Conservation (phyloP, 2,113 vertebrate genomes). For the Tonatia bakeri region DNA sequence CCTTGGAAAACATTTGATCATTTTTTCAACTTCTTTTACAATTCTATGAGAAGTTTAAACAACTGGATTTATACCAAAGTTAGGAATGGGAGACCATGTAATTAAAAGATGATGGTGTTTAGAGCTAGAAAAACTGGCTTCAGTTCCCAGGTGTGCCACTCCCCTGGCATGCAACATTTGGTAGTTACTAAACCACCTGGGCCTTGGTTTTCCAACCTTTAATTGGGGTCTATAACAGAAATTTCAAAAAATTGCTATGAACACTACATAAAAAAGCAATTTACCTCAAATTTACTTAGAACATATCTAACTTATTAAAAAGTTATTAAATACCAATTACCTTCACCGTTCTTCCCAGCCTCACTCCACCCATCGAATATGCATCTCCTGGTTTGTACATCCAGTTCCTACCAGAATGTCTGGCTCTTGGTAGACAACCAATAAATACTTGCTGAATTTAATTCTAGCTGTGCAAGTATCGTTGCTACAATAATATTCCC, state of each 20-base stretch:
- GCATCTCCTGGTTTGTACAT: neutral
- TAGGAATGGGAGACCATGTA: neutral
- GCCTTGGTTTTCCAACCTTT: neutral
- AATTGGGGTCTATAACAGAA: neutral
- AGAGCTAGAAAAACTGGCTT: neutral
- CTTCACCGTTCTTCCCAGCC: neutral
- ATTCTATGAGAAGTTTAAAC: neutral
- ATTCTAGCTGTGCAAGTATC: neutral
- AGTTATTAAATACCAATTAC: neutral
- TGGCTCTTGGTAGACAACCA: neutral
- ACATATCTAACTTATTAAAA: neutral
- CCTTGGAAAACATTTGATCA: neutral
- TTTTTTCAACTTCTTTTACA: neutral
- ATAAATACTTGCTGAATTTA: neutral
- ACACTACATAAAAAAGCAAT: neutral
- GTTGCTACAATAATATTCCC: neutral
- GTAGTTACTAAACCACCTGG: neutral
- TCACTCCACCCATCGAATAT: neutral
- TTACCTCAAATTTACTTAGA: neutral
- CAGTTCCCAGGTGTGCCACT: neutral
- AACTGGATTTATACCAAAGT: neutral
- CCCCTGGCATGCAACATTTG: neutral
- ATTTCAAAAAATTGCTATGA: neutral
- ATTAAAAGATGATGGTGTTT: neutral
- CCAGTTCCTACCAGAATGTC: neutral